These are phyloP conservation scores for Thamnophis sirtalis DNA, from an alignment of 2,113 vertebrate genomes.

Conservation along the genomic window DNA sequence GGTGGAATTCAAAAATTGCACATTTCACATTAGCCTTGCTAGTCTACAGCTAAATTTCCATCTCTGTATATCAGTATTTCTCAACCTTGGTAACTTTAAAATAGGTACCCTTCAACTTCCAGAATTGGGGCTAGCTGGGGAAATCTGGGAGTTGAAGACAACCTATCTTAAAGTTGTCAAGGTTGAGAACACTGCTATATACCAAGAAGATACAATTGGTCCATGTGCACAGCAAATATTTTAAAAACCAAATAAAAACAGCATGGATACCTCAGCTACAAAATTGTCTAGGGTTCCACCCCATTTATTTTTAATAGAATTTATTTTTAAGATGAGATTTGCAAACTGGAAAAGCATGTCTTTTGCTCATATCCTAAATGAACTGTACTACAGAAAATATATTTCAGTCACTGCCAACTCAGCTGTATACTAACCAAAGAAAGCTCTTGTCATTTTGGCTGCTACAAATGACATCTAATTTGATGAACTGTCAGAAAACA, in stretches of 20 bases:
- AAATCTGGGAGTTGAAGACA: too few species aligned
- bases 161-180: too few species aligned
- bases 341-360: neutral
- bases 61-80: too few species aligned
- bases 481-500: neutral
- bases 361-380: neutral
- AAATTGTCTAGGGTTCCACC: neutral
- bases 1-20: too few species aligned
- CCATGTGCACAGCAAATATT: neutral
- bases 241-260: neutral
- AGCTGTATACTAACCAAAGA: slow-evolving; percentile 1
- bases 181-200: too few species aligned
- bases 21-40: too few species aligned
- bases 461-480: neutral
- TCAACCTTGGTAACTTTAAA: too few species aligned
- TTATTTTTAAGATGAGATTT: neutral
- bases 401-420: neutral
- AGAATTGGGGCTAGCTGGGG: too few species aligned
- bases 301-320: neutral
- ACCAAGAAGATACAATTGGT: neutral
- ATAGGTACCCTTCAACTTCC: too few species aligned
- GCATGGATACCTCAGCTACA: neutral
- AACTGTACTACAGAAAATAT: neutral
- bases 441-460: neutral
- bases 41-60: too few species aligned